Evolutionary conservation across 2,113 vertebrate species (phyloP).

Genomic region (Tinamus guttatus): DNA sequence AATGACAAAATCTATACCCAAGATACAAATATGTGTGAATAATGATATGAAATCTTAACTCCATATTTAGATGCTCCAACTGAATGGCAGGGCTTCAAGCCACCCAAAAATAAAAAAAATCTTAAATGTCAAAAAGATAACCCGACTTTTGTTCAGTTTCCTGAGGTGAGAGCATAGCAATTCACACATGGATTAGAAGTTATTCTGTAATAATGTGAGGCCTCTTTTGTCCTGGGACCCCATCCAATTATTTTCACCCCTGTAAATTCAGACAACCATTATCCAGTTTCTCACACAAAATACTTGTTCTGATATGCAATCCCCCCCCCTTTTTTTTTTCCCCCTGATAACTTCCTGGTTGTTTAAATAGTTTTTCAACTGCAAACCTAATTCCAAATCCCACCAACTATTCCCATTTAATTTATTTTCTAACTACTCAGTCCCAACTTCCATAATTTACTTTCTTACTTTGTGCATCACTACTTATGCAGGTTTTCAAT

Average conservation of each 20-base stretch:
- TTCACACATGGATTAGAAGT: background rate
- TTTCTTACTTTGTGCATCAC: background rate
- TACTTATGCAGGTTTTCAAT: background rate
- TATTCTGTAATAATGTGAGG: background rate
- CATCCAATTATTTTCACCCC: background rate
- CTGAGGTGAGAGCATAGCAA: background rate
- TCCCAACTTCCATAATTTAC: background rate
- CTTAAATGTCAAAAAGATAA: background rate
- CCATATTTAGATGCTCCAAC: background rate
- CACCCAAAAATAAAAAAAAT: background rate
- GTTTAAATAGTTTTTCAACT: background rate
- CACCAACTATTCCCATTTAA: background rate
- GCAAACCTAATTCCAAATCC: background rate
- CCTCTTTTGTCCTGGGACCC: background rate
- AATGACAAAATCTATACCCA: background rate
- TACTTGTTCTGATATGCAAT: background rate
- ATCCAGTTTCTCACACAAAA: conserved; percentile 22
- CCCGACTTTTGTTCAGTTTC: background rate
- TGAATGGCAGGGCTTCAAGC: background rate
- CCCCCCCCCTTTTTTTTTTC: background rate
- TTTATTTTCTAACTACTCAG: background rate
- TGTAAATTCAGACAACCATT: background rate
- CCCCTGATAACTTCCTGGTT: background rate
- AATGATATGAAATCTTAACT: background rate
- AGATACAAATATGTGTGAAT: background rate